Evolutionary conservation across 2,113 vertebrate species (phyloP).

Genomic region (Kobus ellipsiprymnus): DNA sequence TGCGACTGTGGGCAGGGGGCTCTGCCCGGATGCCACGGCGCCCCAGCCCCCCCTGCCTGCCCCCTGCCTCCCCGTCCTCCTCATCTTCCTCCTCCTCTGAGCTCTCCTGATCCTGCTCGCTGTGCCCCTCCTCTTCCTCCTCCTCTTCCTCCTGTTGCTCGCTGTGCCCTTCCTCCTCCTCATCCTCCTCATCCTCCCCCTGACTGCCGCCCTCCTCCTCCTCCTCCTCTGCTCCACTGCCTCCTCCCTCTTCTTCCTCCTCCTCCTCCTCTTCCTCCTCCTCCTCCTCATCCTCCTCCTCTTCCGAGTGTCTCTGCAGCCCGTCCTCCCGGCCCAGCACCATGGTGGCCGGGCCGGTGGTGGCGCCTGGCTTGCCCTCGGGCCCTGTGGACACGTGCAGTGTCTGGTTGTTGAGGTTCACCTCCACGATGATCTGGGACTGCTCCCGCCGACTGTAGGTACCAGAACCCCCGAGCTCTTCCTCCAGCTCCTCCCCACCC

Average conservation of each 20-base stretch:
- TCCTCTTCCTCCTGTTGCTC: slow-evolving; percentile 81
- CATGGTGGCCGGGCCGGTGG: slow-evolving; percentile 62
- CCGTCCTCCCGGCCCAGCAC: slow-evolving; percentile 69
- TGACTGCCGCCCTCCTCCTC: slow-evolving; percentile 74
- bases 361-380: slow-evolving; percentile 80
- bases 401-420: slow-evolving; percentile 98
- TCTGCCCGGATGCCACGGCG: slow-evolving; percentile 75
- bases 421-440: slow-evolving; percentile 95
- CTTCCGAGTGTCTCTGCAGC: slow-evolving; percentile 55
- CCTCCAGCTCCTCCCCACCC: slow-evolving; percentile 78
- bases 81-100: slow-evolving; percentile 85
- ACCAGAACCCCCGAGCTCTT: slow-evolving; percentile 79
- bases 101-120: slow-evolving; percentile 75
- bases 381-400: slow-evolving; percentile 94
- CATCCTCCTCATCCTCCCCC: slow-evolving; percentile 80
- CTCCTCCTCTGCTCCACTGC: slow-evolving; percentile 68
- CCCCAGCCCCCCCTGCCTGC: slow-evolving; percentile 60
- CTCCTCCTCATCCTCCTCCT: slow-evolving; percentile 14
- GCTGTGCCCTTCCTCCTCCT: slow-evolving; percentile 72
- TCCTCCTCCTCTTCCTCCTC: slow-evolving; percentile 77
- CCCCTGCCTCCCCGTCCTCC: slow-evolving; percentile 56
- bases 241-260: slow-evolving; percentile 68
- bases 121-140: slow-evolving; percentile 69
- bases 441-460: slow-evolving; percentile 75
- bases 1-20: slow-evolving; percentile 74